Evolutionary conservation across 1,140 invertebrate species (phyloP), one percentile per base, ranked within the genome.

Genomic region (Centruroides vittatus): DNA sequence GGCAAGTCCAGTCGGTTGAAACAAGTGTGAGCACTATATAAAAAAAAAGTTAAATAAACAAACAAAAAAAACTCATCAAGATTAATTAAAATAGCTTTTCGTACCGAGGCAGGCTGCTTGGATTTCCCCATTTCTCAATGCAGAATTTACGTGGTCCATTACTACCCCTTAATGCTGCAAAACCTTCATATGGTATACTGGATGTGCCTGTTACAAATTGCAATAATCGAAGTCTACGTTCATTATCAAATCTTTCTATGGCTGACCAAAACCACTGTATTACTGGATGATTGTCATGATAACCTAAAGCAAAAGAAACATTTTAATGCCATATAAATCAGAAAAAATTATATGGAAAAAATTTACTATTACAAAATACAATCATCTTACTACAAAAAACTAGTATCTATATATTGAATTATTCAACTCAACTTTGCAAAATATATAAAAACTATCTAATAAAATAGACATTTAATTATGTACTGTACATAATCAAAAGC

Each of bases 81-180:
- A 11, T 60, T 41, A 11, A 55, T 60, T 46, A 53, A 34, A 58
- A 53, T 47, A 62, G 10, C 3, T 61, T 35, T 9, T 35, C 36
- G 63, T 75, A 86, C 84, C 93, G 84, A 3, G 93, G 94, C 66
- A 98, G 79, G 71, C 91, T 93, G 68, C 92, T 89, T 35, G 89
- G 85, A 70, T 90, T 89, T 57, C 94, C 94, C 93, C 93, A 98
- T 73, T 95, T 95, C 75, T 98, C 95, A 68, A 98, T 94, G 73
- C 93, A 97, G 76, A 98, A 98, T 68, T 93, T 92, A 11, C 93
- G 79, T 10, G 92, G 92, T 3, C 95, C 94, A 60, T 93, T 96
- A 0, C 90, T 94, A 10, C 95, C 94, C 48, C 94, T 79, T 36
- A 98, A 76, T 10, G 93, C 92, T 0, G 92, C 82, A 76, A 98